These are phyloP conservation scores for Acrocera orbiculus DNA, from an alignment of 2,888 invertebrate genomes.

Conservation along the genomic window DNA sequence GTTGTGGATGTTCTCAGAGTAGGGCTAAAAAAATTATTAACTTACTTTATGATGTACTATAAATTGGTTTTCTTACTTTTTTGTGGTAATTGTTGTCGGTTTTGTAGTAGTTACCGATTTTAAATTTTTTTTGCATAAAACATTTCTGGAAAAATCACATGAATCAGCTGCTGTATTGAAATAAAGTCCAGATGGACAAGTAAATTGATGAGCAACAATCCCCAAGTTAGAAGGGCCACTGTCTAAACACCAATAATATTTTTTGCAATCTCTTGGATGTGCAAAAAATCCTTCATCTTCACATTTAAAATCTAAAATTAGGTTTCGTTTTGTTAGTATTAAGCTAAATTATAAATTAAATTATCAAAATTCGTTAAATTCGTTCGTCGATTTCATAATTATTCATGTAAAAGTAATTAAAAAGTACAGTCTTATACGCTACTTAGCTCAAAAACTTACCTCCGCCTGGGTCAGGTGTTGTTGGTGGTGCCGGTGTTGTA, in stretches of 20 bases:
- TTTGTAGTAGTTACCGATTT: slow-evolving; percentile 35
- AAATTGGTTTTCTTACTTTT: not conserved
- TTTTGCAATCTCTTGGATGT: slow-evolving; percentile 83
- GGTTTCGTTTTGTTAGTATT: too few species aligned
- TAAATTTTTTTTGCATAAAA: slow-evolving; percentile 64
- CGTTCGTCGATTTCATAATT: too few species aligned
- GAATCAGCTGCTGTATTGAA: slow-evolving; percentile 86
- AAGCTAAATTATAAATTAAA: too few species aligned
- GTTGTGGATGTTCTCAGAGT: slow-evolving; percentile 33
- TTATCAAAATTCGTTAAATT: too few species aligned
- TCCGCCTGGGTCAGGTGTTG: slow-evolving; percentile 76
- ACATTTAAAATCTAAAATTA: slow-evolving; percentile 63
- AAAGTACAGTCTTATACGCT: not conserved
- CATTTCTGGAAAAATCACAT: slow-evolving; percentile 81
- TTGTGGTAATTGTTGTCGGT: slow-evolving; percentile 12
- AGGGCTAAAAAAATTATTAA: not conserved
- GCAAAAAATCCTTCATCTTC: slow-evolving; percentile 85
- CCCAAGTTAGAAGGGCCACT: slow-evolving; percentile 76
- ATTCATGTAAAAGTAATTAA: not conserved
- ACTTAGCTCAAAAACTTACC: slow-evolving; percentile 35
- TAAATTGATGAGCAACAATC: slow-evolving; percentile 81
- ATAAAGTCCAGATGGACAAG: slow-evolving; percentile 78
- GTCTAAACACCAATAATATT: slow-evolving; percentile 88
- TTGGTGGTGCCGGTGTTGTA: slow-evolving; percentile 47
- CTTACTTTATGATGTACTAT: not conserved